Conservation (phyloP, 2,113 vertebrate genomes). For the Otis tarda region DNA sequence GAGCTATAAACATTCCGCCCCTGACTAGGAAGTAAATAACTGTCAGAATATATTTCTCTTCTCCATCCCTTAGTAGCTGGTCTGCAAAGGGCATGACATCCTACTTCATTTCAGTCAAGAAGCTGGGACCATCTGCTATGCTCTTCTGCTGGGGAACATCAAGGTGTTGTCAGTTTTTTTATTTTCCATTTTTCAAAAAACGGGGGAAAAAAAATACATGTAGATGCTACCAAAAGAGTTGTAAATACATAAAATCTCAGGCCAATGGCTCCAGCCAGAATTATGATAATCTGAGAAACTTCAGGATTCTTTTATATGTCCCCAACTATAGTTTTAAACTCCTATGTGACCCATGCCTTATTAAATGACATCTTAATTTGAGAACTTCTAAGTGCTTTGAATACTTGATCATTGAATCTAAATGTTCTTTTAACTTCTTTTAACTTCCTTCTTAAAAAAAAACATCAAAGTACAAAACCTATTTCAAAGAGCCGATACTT, state of each 20-base stretch:
- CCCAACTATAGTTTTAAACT: neutral
- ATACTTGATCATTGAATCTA: conserved; percentile 13
- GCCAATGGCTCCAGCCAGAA: neutral
- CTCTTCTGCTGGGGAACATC: neutral
- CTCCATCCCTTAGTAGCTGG: neutral
- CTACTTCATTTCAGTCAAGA: neutral
- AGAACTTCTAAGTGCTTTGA: neutral
- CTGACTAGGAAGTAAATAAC: neutral
- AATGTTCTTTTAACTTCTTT: conserved; percentile 39
- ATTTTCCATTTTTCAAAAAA: neutral
- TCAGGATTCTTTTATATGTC: neutral
- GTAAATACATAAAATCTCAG: neutral
- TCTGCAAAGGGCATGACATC: neutral
- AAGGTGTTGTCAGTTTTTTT: neutral
- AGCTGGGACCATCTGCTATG: neutral
- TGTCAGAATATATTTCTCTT: neutral
- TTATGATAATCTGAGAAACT: neutral
- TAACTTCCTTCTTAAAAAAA: conserved; percentile 18
- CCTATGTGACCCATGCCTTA: neutral
- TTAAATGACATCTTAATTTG: conserved; percentile 6
- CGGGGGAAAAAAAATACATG: neutral
- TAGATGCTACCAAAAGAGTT: neutral
- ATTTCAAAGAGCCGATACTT: conserved; percentile 27
- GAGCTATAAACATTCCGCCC: neutral
- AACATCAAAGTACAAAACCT: conserved; percentile 7